Evolutionary conservation across 2,113 vertebrate genomes (phyloP).

Genomic region (Hydropotes inermis): DNA sequence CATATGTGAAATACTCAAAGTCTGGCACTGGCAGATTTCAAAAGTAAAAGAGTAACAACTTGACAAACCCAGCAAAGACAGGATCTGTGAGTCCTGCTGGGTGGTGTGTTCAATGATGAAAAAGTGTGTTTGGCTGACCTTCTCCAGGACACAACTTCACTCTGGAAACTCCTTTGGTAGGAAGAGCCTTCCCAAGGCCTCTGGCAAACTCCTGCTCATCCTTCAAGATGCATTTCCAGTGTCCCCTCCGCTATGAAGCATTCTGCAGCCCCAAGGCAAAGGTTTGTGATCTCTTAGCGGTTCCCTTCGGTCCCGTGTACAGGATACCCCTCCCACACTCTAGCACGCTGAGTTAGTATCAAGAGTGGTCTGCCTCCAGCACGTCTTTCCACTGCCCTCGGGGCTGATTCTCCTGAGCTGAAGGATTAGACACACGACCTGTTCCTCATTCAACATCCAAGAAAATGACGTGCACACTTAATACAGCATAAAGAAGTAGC

Average conservation of each 20-base stretch:
- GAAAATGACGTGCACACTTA: background rate
- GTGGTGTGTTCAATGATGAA: background rate
- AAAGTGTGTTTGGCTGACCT: background rate
- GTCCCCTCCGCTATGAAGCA: background rate
- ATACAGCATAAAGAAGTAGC: background rate
- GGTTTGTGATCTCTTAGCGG: background rate
- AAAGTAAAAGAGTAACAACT: background rate
- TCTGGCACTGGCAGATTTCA: background rate
- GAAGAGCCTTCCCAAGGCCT: background rate
- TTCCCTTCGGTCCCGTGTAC: too few relatives aligned
- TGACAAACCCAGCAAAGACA: background rate
- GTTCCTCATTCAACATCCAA: background rate
- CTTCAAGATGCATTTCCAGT: background rate
- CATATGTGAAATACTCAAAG: background rate
- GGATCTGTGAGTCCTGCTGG: background rate
- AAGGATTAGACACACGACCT: background rate
- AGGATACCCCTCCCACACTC: background rate
- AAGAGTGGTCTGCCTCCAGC: background rate
- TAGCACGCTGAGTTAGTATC: fast-evolving
- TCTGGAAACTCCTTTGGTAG: background rate
- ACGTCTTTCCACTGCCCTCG: background rate
- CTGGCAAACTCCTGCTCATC: background rate
- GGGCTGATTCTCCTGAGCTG: background rate
- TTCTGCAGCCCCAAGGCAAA: background rate
- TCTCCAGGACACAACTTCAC: background rate